Base-by-base conservation (phyloP, 1,140 invertebrate genomes). In the Meteorus sp. region DNA sequence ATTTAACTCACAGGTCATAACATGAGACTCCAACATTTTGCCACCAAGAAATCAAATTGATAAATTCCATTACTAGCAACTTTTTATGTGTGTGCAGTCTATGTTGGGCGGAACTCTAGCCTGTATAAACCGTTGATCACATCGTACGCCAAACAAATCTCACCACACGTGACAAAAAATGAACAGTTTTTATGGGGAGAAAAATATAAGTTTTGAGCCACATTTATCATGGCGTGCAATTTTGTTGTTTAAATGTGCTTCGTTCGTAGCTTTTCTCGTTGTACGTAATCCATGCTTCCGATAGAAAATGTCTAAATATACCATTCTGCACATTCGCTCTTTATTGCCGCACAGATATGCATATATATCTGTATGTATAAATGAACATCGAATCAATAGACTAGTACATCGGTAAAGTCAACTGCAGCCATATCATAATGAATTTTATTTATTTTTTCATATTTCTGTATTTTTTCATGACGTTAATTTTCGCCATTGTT, bases 371-470 rank as follows among this genome's bases (percentile, higher is more conserved):
- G 13, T 3, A 19, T 11, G 15, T n/a, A 33, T 19, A 59, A 25
- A 75, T 44, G 11, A 44, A 17, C 35, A 2, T 8, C 13, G 60
- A 64, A 75, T 75, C 73, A 75, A 76, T 74, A 76, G 50, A 27
- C 15, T 43, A 56, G 44, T 37, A 57, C 58, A 67, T 65, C 56
- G 74, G 65, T 76, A 74, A 76, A 50, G 72, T 62, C 48, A 59
- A 53, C 54, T 45, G 53, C 59, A 7, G 19, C 35, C 41, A 20
- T 53, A 53, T 53, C 51, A 11, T 3, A 7, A n/a, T 15, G 22
- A 33, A 51, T 3, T 55, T 68, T 29, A 17, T 56, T 68, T 11
- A 56, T 50, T n/a, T 15, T 33, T 52, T 35, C 9, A 52, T 29
- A n/a, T n/a, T n/a, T n/a, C n/a, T n/a, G n/a, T 19, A 35, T 35